Conservation (phyloP, 2,888 invertebrate genomes). For the Strigamia transsilvanica region DNA sequence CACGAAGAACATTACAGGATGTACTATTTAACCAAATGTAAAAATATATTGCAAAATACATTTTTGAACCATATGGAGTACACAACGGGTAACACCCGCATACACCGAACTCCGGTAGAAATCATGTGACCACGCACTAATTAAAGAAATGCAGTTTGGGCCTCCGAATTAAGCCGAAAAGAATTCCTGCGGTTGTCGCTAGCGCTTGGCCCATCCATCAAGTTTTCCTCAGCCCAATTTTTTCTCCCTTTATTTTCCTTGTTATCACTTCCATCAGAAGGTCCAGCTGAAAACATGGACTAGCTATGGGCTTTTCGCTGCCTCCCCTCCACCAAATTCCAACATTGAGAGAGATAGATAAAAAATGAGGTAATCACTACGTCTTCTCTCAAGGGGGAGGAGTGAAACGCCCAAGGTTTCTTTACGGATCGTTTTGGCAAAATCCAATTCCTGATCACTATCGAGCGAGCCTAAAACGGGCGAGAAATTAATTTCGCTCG, state of each 20-base stretch:
- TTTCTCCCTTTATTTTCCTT: not conserved
- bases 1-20: too few species aligned
- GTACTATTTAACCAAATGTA: too few species aligned
- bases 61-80: too few species aligned
- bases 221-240: too few species aligned
- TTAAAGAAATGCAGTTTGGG: conserved; percentile 54
- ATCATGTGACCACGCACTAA: too few species aligned
- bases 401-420: conserved; percentile 2
- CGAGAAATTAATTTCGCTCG: conserved; percentile 17
- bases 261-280: not conserved
- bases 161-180: not conserved
- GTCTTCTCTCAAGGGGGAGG: not conserved
- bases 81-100: too few species aligned
- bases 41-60: too few species aligned
- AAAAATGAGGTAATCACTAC: not conserved
- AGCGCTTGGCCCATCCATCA: too few species aligned
- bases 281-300: not conserved
- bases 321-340: conserved; percentile 4
- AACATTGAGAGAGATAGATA: not conserved
- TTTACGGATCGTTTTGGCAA: not conserved
- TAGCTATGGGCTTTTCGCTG: not conserved
- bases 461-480: not conserved
- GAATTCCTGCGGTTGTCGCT: not conserved
- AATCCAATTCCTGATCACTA: conserved; percentile 13
- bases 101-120: too few species aligned